These are phyloP conservation scores for Saccopteryx leptura DNA, from an alignment of 2,113 vertebrate species.

Conservation along the genomic window DNA sequence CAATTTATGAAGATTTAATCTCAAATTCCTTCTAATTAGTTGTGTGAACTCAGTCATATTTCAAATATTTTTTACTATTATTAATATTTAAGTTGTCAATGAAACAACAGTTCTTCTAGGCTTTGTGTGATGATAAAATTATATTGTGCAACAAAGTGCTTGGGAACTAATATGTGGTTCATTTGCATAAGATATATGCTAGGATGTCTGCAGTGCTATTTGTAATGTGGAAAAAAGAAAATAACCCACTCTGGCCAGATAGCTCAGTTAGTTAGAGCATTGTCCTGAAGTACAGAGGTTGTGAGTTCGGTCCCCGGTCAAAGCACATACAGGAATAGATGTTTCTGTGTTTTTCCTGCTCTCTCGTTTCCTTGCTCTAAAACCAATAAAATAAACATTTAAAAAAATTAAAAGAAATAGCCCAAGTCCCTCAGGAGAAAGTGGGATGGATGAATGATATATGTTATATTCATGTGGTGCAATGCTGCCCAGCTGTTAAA, in stretches of 20 bases:
- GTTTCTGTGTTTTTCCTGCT: no score
- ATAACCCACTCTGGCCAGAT: not conserved
- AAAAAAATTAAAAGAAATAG: no score
- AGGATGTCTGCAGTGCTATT: not conserved
- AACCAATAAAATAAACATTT: no score
- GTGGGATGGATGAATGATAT: not conserved
- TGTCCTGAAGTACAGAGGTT: no score
- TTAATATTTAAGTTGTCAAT: not conserved
- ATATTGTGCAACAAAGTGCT: not conserved
- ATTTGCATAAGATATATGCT: not conserved
- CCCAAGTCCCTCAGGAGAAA: not conserved
- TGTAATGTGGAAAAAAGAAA: not conserved
- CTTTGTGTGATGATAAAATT: not conserved
- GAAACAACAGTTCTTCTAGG: not conserved
- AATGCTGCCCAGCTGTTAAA: not conserved
- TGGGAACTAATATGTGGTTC: slow-evolving; percentile 10
- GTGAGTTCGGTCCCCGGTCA: no score
- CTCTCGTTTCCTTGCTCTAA: no score
- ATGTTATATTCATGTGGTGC: not conserved
- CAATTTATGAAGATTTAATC: not conserved
- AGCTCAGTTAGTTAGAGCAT: no score
- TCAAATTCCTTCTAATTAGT: not conserved
- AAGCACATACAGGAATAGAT: no score
- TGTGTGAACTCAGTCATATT: not conserved
- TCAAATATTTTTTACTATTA: not conserved